Evolutionary conservation across 2,888 invertebrate genomes (phyloP), one percentile per base, ranked within the genome.

Genomic region (Catocala nupta): DNA sequence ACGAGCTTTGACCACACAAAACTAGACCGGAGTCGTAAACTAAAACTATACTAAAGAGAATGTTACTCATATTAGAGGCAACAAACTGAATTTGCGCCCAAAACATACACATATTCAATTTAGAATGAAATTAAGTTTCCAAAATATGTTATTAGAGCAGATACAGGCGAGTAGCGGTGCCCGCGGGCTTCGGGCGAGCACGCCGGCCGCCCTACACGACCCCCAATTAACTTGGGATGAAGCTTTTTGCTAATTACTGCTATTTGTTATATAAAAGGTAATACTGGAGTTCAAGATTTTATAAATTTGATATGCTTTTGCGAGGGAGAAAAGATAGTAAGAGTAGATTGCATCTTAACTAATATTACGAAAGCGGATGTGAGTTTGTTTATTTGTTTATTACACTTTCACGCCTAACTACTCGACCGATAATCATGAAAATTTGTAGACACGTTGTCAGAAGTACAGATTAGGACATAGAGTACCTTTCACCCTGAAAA

Each of bases 201-300:
- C n/a, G 45, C 8, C 13, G 54, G 63, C 60, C 53, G 71, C 67
- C 49, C 59, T 70, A 73, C 75, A 73, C 61, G 64, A 62, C 53
- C 62, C 70, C 65, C 70, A 75, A 75, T 75, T 75, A 73, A 70
- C 75, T 70, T 60, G 45, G 55, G 62, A 43, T 61, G 16, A 56
- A 52, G 69, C 67, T 65, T 75, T 75, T 68, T 65, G 68, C 58
- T 75, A 73, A 75, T 75, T 75, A 73, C 66, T 45, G 48, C 59
- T 64, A 72, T 75, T 74, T 65, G 69, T 75, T 72, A 60, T 65
- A 59, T 61, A 62, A 67, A 65, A 67, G 59, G 42, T 63, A 65
- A 65, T 44, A 16, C 11, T 49, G 65, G 58, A 62, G 62, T 49
- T 66, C 39, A 67, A 66, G 55, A 66, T 62, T 69, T 48, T 55